Evolutionary conservation across 2,888 invertebrate species (phyloP), one percentile per base, ranked within the genome.

Genomic region (Limnephilus rhombicus): DNA sequence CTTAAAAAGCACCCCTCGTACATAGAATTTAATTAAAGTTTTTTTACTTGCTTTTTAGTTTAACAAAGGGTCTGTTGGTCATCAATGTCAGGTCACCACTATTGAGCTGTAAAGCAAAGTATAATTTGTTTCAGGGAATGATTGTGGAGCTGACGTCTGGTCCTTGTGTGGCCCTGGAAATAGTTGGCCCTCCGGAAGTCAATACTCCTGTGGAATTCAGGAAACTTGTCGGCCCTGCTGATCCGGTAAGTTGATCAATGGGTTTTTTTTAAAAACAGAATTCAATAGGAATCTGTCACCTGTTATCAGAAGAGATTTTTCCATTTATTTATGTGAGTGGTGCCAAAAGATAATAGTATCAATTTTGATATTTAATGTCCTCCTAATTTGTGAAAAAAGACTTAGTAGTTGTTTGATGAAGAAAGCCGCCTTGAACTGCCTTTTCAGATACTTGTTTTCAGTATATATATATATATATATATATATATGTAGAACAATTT

Each of bases 141-240:
- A 97, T 99, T 24, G 96, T 97, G 89, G 98, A 99, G 95, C 96
- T 99, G 91, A 96, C 98, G 18, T 98, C 98, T 94, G 99, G 99
- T 0, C 97, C 98, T 0, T 98, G 98, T 95, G 97, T 99, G 87
- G 98, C 98, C 0, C 95, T 99, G 96, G 99, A 99, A 96, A 97
- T 99, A 91, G 97, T 96, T 3, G 96, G 97, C n/a, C 96, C 97
- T 94, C 95, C 96, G 80, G 96, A 95, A 53, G 94, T 96, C 49
- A 96, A 97, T 94, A 96, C 97, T 2, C 97, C 98, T 90, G 95
- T 96, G 31, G 97, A 97, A 94, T 99, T 99, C 95, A 97, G 99
- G 93, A 97, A 98, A 94, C 96, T 98, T 93, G 98, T 98, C 93
- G 99, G 99, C 0, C 99, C 99, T 2, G 96, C 97, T 94, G 99